Conservation (phyloP, 2,113 vertebrate species). For the pig (Sus scrofa) region T2T-Sscrofa CM000827.6:88929001-88929500, state of each 20-base stretch:
- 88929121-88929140: neutral
- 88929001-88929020: neutral
- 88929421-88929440: neutral
- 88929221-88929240: too few relatives aligned
- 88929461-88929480: neutral
- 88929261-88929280: neutral
- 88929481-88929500: neutral
- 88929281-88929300: neutral
- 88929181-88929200: too few relatives aligned
- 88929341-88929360: neutral
- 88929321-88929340: neutral
- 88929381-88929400: neutral
- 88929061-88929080: neutral
- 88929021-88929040: neutral
- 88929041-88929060: neutral
- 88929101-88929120: neutral
- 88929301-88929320: neutral
- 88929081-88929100: neutral
- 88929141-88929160: neutral
- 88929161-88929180: neutral
- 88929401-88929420: neutral
- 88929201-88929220: too few relatives aligned
- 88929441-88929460: neutral
- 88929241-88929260: too few relatives aligned
- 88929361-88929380: rapidly evolving